Percentiles rank a stretch among this genome's conserved stretches.
Evolutionary conservation across 2,113 vertebrate genomes (phyloP).

Genomic region (Eubucco bourcierii): DNA sequence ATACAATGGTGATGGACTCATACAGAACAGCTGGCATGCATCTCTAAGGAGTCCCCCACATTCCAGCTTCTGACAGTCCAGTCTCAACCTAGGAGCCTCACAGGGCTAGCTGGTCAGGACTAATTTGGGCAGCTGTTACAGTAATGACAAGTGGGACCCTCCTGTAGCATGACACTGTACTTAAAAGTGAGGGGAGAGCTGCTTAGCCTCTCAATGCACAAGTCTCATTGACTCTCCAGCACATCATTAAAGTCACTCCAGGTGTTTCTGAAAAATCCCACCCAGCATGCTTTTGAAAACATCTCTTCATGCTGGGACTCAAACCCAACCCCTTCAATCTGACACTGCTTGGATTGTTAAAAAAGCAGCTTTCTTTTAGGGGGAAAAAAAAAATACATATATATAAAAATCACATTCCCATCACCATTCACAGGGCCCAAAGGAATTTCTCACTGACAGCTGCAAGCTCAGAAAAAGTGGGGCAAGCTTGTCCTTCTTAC

Average conservation of each 20-base stretch:
- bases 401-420: neutral
- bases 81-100: neutral
- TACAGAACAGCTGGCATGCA: neutral
- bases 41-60: neutral
- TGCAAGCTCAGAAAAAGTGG: neutral
- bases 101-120: neutral
- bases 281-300: neutral
- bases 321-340: neutral
- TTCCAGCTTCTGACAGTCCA: neutral
- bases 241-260: neutral
- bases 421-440: neutral
- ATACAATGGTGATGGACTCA: neutral
- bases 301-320: neutral
- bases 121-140: neutral
- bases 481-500: neutral
- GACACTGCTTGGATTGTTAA: neutral
- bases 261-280: conserved; percentile 18
- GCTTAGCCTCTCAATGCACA: neutral
- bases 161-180: neutral
- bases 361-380: conserved; percentile 5
- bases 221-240: neutral
- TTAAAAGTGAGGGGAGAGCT: neutral
- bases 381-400: no score
- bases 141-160: neutral
- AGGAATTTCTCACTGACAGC: neutral